Evolutionary conservation across 2,888 invertebrate genomes (phyloP), one percentile per base, ranked within the genome.

Genomic region (Sycophila texana): DNA sequence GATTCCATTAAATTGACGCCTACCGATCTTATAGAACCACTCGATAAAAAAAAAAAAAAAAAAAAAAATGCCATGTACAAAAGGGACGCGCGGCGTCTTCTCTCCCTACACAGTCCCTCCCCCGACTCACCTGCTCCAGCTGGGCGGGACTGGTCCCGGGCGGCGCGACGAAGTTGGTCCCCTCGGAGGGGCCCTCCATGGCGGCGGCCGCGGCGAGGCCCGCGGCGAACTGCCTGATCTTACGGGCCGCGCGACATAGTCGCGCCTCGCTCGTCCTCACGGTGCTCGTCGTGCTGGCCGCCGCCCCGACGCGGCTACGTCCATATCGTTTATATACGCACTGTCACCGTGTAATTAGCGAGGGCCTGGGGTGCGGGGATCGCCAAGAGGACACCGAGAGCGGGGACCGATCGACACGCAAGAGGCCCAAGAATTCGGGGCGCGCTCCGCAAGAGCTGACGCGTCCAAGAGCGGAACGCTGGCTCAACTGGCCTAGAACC

Each of bases 181-280:
- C 13, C 39, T 10, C 14, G 53, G 53, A 26, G 22, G 22, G 49
- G 5, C 60, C 20, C 53, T 26, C 58, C 18, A 39, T 53, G 57
- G 20, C 30, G 22, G 51, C 49, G 18, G 57, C 65, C 4, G 39
- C 57, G 51, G 55, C 61, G 30, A 39, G 55, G 20, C 61, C 78
- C 26, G 70, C 70, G 51, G 70, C 79, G 10, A 60, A 57, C 63
- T 51, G 60, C 16, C 71, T 65, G 65, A 60, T 55, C 58, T 74
- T 79, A 79, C 75, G 72, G 61, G 65, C 75, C 47, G 74, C 74
- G 47, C 60, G 72, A 67, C 79, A 76, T 79, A 79, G 63, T 49
- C 79, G 66, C 55, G 74, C 70, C 79, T 74, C 74, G 73, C 70
- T 70, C 76, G 70, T 30, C 14, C 61, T 61, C 39, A 72, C 63